Base-by-base conservation (phyloP, 2,888 invertebrate species). In the Podabrus alpinus region DNA sequence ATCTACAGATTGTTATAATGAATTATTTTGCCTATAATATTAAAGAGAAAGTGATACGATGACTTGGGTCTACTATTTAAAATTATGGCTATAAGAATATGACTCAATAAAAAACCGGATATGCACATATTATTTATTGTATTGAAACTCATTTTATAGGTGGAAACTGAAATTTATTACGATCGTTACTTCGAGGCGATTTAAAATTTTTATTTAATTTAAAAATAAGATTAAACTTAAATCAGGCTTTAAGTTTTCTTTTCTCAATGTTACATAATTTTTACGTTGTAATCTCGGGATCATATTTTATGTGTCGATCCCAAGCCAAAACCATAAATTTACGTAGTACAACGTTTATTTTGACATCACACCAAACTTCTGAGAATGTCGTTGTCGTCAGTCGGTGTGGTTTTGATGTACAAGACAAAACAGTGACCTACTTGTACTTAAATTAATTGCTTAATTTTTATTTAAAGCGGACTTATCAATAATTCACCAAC, bases 11-110 rank as follows among this genome's bases (percentile, higher is more conserved):
- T 19, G 66, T 15, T 66, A 69, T 67, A 75, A 75, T 61, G 73
- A 72, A 75, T 67, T 71, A 71, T 68, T 21, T 24, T 68, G 67
- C 17, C 68, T 62, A 69, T 73, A n/a, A 16, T 67, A 62, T 70
- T 69, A 71, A 70, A 73, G 76, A 76, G 76, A 76, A 76, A 76
- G 76, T 76, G 73, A 76, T 61, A 67, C 69, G 66, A 70, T 68
- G 72, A 69, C 68, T 69, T 59, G 45, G 17, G 29, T 29, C 45
- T 68, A 62, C 67, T 59, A 68, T 60, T 68, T 72, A 75, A 75
- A 75, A 73, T 69, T 69, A 61, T 70, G 72, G 66, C 66, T 69
- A 67, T 29, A 29, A 67, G 62, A 70, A 71, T 16, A 69, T 75
- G 72, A 75, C 60, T 70, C 69, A 68, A 69, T 61, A 72, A 75